Base-by-base conservation (phyloP, 23 tunicate genomes). In the Trididemnum clinides region DNA sequence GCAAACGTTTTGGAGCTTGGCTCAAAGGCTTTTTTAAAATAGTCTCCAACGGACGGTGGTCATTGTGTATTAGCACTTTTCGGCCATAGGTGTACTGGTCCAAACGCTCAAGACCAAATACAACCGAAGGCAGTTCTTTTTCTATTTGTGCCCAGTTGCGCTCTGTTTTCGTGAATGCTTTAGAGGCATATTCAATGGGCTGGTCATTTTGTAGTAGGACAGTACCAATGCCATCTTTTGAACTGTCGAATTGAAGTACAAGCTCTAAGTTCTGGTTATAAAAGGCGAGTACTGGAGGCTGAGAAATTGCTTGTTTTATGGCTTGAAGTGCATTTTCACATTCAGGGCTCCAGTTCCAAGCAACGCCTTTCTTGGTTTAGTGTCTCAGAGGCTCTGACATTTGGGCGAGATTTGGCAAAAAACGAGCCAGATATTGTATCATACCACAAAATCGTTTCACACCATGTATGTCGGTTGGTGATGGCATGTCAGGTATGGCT, bases 41-140 rank as follows among this genome's bases (percentile, higher is more conserved):
- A 4, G 85, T 64, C 35, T 81, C 85, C 2, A 63, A 3, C 34
- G 85, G 85, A 3, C 63, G 12, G 57, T 81, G 85, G 32, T 81
- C 85, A 62, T 81, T 79, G 84, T 54, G 34, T 2, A 79, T 31
- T 7, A 30, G 4, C 18, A 81, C 85, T 33, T 63, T 81, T 2
- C 85, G 74, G 19, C 85, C 85, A 64, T 81, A 81, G 20, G 76
- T 81, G 74, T 81, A 81, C 74, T 81, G 76, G 74, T 81, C 74
- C 20, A 81, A 81, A 33, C 30, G 85, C 34, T 62, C 85, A 1
- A 81, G 51, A 2, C 85, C 83, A 27, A 7, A 81, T 33, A 81
- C 85, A 33, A 81, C 76, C 5, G 74, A 44, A 18, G 7, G 84
- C 2, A 30, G 34, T 64, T 62, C 75, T 15, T 81, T 81, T 81